Conservation (phyloP, 2,113 vertebrate genomes). For the Oncorhynchus nerka region DNA sequence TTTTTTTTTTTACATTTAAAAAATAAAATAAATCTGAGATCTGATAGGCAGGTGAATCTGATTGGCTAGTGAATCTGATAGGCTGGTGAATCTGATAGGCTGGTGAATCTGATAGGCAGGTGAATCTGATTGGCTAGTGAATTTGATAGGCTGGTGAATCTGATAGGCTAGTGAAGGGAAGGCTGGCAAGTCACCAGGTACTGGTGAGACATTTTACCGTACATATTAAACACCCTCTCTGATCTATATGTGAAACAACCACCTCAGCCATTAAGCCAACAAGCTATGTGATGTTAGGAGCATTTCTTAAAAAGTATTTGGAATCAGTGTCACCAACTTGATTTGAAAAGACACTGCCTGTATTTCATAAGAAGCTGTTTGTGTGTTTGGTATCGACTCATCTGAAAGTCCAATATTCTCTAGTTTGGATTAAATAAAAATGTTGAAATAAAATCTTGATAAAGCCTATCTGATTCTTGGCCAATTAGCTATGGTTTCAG, state of each 20-base stretch:
- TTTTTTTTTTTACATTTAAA: too few relatives aligned
- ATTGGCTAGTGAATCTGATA: too few relatives aligned
- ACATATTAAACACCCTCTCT: conserved; percentile 46
- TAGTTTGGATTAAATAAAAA: conserved; percentile 62
- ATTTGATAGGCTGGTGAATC: too few relatives aligned
- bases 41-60: conserved; percentile 43
- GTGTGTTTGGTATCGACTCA: conserved; percentile 23
- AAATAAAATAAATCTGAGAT: conserved; percentile 16
- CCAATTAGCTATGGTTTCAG: conserved; percentile 65
- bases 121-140: too few relatives aligned
- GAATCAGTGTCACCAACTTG: conserved; percentile 50
- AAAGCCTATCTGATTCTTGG: conserved; percentile 55
- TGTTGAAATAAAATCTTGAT: conserved; percentile 56
- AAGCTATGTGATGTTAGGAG: conserved; percentile 61
- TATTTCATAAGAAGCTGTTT: conserved; percentile 42
- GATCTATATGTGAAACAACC: conserved; percentile 54
- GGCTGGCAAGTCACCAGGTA: conserved; percentile 40
- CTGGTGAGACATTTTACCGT: background rate
- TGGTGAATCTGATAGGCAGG: too few relatives aligned
- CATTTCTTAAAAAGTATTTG: conserved; percentile 67
- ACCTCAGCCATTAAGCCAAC: conserved; percentile 64
- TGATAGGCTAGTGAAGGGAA: conserved; percentile 18
- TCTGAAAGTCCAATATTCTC: conserved; percentile 49
- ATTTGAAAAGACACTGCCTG: conserved; percentile 45
- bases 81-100: too few relatives aligned